Percentiles rank a stretch among this genome's conserved stretches.
These are phyloP conservation scores for Wiebesia pumilae DNA, from an alignment of 1,140 invertebrate genomes.

Conservation along the genomic window DNA sequence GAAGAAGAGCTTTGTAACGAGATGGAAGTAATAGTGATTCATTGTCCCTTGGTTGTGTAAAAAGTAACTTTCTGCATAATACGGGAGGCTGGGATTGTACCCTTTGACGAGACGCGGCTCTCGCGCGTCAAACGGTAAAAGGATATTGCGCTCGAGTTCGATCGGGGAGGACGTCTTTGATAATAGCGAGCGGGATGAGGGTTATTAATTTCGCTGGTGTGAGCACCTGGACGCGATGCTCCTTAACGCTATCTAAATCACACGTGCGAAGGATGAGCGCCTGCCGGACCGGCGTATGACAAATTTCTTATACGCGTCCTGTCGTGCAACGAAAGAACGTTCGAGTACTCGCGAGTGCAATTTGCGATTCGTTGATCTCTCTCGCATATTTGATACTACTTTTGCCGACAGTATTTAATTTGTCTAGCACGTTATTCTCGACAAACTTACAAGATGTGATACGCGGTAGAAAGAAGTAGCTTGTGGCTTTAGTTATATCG, in stretches of 20 bases:
- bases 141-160: constrained; percentile 15
- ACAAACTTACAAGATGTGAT: no score
- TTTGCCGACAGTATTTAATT: neutral
- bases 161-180: neutral
- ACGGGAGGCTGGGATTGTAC: neutral
- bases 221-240: neutral
- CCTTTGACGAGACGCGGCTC: neutral
- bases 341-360: neutral
- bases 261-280: neutral
- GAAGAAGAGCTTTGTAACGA: constrained; percentile 9
- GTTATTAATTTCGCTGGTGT: constrained; percentile 64
- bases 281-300: neutral
- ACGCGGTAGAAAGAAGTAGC: neutral
- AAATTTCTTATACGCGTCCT: neutral
- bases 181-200: constrained; percentile 57
- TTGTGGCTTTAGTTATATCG: neutral
- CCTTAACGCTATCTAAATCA: neutral
- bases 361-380: neutral
- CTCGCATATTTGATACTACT: neutral
- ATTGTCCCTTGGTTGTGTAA: neutral
- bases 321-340: neutral
- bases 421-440: no score
- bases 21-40: constrained; percentile 16
- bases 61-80: neutral
- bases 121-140: neutral